Percentiles rank a stretch among this genome's conserved stretches.
These are phyloP conservation scores for Nomada goodeniana DNA, from an alignment of 2,888 invertebrate genomes.

Conservation along the genomic window DNA sequence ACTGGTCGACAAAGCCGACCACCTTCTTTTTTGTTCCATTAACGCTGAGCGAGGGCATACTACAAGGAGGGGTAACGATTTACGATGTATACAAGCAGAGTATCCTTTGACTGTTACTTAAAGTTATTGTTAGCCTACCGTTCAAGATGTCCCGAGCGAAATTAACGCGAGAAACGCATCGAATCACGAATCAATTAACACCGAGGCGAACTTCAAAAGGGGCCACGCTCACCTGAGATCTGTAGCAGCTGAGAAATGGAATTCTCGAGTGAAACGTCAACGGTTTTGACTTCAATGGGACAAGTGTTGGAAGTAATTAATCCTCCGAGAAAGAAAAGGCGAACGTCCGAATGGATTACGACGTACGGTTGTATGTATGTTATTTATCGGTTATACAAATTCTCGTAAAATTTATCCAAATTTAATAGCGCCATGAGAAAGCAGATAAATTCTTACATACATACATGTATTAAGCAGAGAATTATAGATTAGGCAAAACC, in stretches of 20 bases:
- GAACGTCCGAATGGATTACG: no score
- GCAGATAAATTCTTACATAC: background rate
- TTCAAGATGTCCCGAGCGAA: slow-evolving; percentile 41
- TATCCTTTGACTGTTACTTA: slow-evolving; percentile 28
- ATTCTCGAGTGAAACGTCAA: background rate
- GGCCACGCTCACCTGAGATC: background rate
- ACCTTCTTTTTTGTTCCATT: slow-evolving; percentile 84
- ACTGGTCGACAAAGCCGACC: slow-evolving; percentile 83
- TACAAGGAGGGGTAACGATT: slow-evolving; percentile 78
- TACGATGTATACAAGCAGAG: slow-evolving; percentile 61
- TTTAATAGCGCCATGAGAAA: background rate
- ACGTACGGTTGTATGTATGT: no score
- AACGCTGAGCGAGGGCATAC: slow-evolving; percentile 83
- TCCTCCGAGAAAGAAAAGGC: background rate
- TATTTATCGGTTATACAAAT: no score
- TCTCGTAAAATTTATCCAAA: background rate
- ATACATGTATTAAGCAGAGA: background rate
- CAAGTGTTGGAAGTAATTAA: background rate
- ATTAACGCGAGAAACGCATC: slow-evolving; percentile 3
- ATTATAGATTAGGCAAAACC: background rate
- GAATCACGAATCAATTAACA: slow-evolving; percentile 33
- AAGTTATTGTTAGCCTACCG: background rate
- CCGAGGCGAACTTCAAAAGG: background rate
- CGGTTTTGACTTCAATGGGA: background rate
- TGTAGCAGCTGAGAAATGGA: background rate